Evolutionary conservation across 1,140 invertebrate genomes (phyloP).

Genomic region (Drosophila pallidifrons): DNA sequence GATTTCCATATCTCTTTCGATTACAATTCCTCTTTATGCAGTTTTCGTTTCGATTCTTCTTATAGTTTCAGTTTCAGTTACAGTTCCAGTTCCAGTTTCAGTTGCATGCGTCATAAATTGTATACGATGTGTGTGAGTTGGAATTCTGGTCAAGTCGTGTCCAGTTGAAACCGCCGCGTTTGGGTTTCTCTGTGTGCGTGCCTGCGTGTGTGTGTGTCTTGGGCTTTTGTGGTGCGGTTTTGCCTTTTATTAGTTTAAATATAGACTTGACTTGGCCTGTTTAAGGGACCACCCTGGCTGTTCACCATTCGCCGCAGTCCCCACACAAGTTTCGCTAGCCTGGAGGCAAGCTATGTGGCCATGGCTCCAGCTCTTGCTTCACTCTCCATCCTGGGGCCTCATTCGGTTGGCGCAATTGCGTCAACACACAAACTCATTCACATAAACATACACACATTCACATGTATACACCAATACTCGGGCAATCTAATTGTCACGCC

Average conservation of each 20-base stretch:
- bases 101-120: constrained; percentile 49
- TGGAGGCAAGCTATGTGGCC: constrained; percentile 25
- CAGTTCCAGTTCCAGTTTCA: constrained; percentile 16
- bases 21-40: background rate
- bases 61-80: constrained; percentile 4
- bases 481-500: constrained; percentile 79
- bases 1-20: too few species aligned
- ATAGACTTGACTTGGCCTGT: constrained; percentile 70
- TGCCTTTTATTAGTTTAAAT: constrained; percentile 81
- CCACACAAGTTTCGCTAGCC: constrained; percentile 1
- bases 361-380: constrained; percentile 38
- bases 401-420: constrained; percentile 72
- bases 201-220: constrained; percentile 23
- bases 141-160: constrained; percentile 25
- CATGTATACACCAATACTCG: constrained; percentile 30
- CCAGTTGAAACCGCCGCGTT: constrained; percentile 28
- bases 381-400: constrained; percentile 21
- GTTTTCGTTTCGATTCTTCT: constrained; percentile 1
- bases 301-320: background rate
- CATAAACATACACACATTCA: constrained; percentile 33
- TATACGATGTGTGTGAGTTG: constrained; percentile 16
- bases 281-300: constrained; percentile 44
- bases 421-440: constrained; percentile 55
- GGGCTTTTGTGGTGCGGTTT: constrained; percentile 35
- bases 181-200: constrained; percentile 15